A percentile compares a stretch with the other conserved stretches of the same genome.
phyloP scores from a whole-genome alignment of 2,113 vertebrate genomes.

The Tichodroma muraria region DNA sequence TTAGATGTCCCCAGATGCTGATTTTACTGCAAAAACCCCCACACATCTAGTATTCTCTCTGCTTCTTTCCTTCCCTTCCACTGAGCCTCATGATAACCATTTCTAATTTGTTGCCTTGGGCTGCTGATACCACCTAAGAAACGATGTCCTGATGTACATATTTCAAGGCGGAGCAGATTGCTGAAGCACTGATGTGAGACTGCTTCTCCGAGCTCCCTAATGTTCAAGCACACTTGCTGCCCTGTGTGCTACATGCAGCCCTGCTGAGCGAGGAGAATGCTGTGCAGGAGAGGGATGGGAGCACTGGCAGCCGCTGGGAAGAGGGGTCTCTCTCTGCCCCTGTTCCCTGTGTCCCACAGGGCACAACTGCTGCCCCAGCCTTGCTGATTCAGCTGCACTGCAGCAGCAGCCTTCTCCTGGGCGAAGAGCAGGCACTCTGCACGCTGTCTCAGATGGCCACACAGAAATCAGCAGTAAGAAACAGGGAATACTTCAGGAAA shows the following conservation, averaged over 20 bases:
- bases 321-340: neutral
- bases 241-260: neutral
- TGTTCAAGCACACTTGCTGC: rapidly evolving
- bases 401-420: neutral
- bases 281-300: neutral
- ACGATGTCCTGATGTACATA: neutral
- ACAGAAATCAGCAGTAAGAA: neutral
- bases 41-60: neutral
- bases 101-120: neutral
- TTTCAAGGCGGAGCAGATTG: neutral
- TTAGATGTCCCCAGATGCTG: neutral
- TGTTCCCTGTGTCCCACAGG: neutral
- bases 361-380: neutral
- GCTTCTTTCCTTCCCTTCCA: neutral
- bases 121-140: neutral
- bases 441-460: no score
- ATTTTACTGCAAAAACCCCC: neutral
- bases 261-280: rapidly evolving
- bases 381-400: neutral
- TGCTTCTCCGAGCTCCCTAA: neutral
- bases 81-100: neutral
- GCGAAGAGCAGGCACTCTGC: neutral
- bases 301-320: neutral
- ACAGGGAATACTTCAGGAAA: neutral
- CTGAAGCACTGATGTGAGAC: neutral